Evolutionary conservation across 1,140 invertebrate species (phyloP).

Genomic region (Leucophenga varia): DNA sequence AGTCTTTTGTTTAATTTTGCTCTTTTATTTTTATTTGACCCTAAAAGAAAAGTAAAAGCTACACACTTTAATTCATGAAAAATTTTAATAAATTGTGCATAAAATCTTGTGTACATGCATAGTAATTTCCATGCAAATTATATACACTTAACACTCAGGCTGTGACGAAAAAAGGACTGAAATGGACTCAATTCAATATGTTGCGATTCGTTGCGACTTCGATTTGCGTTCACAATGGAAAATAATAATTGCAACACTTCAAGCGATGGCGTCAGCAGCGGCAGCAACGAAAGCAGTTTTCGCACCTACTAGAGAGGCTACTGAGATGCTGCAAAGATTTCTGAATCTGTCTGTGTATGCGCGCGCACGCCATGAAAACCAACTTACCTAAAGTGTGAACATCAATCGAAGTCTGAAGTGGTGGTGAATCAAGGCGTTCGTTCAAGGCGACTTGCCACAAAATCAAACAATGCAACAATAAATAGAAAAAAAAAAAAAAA

Average conservation of each 20-base stretch:
- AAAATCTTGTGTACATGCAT: constrained; percentile 27
- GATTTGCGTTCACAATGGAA: no score
- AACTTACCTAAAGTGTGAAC: constrained; percentile 53
- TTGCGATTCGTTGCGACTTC: no score
- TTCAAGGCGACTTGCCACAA: no score
- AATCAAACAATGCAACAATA: constrained; percentile 1
- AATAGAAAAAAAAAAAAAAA: no score
- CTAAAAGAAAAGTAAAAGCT: no score
- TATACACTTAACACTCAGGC: constrained; percentile 37
- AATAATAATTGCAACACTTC: constrained; percentile 47
- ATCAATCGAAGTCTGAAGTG: no score
- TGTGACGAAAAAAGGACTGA: no score
- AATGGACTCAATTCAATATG: constrained; percentile 12
- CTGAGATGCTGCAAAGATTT: no score
- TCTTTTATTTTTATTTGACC: no score
- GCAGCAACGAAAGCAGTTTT: constrained; percentile 41
- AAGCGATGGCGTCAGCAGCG: constrained; percentile 16
- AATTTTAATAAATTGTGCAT: constrained; percentile 49
- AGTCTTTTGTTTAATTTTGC: no score
- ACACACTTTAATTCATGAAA: constrained; percentile 10
- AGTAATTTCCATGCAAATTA: constrained; percentile 49
- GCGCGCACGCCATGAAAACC: constrained; percentile 29
- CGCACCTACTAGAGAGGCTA: no score
- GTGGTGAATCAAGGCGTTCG: no score
- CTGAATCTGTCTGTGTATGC: constrained; percentile 16